These are phyloP conservation scores for Xiphophorus couchianus DNA, from an alignment of 2,113 vertebrate genomes.

Conservation along the genomic window DNA sequence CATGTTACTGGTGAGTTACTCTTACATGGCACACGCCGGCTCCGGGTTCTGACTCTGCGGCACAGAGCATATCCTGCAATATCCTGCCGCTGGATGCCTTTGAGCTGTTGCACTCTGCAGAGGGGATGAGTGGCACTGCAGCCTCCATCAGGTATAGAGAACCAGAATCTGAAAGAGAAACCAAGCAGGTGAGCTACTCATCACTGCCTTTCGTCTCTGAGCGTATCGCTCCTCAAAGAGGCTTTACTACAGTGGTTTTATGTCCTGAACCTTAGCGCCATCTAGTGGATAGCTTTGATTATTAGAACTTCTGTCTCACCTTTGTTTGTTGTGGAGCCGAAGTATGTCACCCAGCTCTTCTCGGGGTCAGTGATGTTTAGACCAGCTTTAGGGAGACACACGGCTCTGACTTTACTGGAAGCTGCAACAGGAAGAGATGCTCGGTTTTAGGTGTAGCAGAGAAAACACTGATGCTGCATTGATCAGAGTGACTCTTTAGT, in stretches of 20 bases:
- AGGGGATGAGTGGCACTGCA: slow-evolving; percentile 47
- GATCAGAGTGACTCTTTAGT: not conserved
- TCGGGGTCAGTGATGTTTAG: slow-evolving; percentile 41
- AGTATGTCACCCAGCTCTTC: slow-evolving; percentile 53
- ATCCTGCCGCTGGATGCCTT: slow-evolving; percentile 37
- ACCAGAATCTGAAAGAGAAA: slow-evolving; percentile 28
- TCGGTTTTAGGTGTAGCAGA: not conserved
- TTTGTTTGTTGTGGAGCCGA: slow-evolving; percentile 13
- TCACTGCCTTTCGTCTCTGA: not conserved
- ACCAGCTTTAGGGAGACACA: slow-evolving; percentile 67
- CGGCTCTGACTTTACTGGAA: slow-evolving; percentile 39
- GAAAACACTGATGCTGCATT: not conserved
- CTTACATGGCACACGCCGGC: slow-evolving; percentile 47
- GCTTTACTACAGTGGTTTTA: not conserved
- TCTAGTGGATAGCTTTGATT: slow-evolving; percentile 20
- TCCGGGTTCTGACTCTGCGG: slow-evolving; percentile 9
- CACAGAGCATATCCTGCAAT: slow-evolving; percentile 64
- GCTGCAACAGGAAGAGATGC: not conserved
- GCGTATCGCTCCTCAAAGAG: not conserved
- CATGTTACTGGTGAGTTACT: not conserved
- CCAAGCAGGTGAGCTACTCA: not conserved
- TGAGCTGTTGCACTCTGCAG: slow-evolving; percentile 48
- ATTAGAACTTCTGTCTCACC: slow-evolving; percentile 22
- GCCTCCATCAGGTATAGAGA: slow-evolving; percentile 43
- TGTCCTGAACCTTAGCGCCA: slow-evolving; percentile 2